Conservation (phyloP, 2,797 vertebrate genomes). For the Neoniphon sammara region DNA sequence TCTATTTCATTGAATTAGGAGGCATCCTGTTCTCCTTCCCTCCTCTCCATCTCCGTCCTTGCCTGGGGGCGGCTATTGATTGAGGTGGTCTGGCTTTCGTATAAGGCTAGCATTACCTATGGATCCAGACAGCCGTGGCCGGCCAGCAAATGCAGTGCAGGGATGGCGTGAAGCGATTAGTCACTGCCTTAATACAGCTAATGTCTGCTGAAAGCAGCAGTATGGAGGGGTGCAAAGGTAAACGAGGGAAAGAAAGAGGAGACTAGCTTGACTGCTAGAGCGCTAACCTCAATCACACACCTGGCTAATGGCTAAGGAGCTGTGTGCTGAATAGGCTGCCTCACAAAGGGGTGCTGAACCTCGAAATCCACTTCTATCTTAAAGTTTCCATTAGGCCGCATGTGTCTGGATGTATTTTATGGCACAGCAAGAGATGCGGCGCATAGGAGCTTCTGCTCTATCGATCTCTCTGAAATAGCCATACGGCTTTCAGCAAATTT, state of each 20-base stretch:
- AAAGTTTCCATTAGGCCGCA: constrained; percentile 16
- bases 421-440: too few relatives aligned
- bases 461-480: neutral
- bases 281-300: constrained; percentile 61
- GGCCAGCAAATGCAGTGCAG: constrained; percentile 65
- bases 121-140: constrained; percentile 61
- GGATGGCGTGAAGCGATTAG: constrained; percentile 68
- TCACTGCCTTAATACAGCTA: constrained; percentile 72
- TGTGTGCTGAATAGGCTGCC: constrained; percentile 41
- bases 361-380: constrained; percentile 16
- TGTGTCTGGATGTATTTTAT: neutral
- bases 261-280: constrained; percentile 32
- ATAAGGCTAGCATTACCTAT: constrained; percentile 71
- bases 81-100: constrained; percentile 78
- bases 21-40: constrained; percentile 78
- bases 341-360: constrained; percentile 20
- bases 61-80: constrained; percentile 87
- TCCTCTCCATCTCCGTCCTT: constrained; percentile 70
- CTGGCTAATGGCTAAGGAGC: constrained; percentile 50
- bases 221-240: constrained; percentile 43
- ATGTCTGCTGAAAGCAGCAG: constrained; percentile 69
- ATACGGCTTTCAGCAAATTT: neutral
- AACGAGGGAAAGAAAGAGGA: constrained; percentile 30
- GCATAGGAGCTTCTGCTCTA: neutral
- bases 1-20: constrained; percentile 89